Conservation (phyloP, 1,140 invertebrate genomes). For the Theocolax elegans region DNA sequence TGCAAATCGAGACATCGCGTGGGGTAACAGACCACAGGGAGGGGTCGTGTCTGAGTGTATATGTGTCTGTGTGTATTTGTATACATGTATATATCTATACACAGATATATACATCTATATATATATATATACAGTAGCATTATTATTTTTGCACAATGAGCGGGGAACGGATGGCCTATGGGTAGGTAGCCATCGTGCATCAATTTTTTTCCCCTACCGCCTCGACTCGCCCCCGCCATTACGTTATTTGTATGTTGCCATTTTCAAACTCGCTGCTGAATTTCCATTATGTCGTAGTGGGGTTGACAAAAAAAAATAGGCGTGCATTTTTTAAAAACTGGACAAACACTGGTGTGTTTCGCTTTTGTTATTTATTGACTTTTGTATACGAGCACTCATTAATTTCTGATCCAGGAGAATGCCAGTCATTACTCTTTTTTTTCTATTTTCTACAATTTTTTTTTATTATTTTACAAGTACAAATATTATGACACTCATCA, state of each 20-base stretch:
- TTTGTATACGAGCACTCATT: background rate
- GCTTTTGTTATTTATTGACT: background rate
- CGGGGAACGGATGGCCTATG: constrained; percentile 39
- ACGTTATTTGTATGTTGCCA: constrained; percentile 48
- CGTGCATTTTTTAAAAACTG: constrained; percentile 14
- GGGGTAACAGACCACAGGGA: constrained; percentile 59
- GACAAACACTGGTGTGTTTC: background rate
- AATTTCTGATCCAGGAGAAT: too few relatives aligned
- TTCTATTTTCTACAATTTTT: too few relatives aligned
- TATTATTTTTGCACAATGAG: constrained; percentile 53
- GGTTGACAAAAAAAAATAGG: background rate
- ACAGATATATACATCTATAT: constrained; percentile 48
- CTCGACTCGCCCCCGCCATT: constrained; percentile 38
- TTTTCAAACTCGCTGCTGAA: constrained; percentile 28
- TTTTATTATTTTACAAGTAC: too few relatives aligned
- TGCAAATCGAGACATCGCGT: constrained; percentile 60
- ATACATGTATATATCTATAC: too few relatives aligned
- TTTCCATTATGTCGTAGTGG: constrained; percentile 35
- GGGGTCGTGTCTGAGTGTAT: too few relatives aligned
- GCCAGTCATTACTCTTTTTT: too few relatives aligned
- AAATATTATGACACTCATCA: too few relatives aligned
- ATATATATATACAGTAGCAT: constrained; percentile 44
- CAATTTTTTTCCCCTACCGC: constrained; percentile 39
- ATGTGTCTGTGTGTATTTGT: too few relatives aligned
- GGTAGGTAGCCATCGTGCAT: constrained; percentile 62